Percentiles rank a stretch among this genome's conserved stretches.
Evolutionary conservation across 2,113 vertebrate species (phyloP).

Genomic region (Hyaena hyaena): DNA sequence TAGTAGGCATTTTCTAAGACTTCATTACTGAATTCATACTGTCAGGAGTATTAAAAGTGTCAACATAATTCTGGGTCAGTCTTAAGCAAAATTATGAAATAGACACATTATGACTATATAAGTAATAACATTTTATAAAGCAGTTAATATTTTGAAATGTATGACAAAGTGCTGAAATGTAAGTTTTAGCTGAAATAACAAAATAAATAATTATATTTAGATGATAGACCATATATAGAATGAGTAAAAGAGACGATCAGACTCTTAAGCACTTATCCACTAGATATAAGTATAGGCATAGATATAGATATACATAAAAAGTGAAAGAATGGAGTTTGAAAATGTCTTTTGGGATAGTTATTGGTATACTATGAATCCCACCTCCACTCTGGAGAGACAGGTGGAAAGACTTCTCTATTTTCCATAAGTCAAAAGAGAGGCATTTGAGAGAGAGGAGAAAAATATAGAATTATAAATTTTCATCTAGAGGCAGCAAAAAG

Average conservation of each 20-base stretch:
- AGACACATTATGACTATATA: not conserved
- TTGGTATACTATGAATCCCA: not conserved
- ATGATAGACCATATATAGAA: not conserved
- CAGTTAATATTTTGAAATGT: conserved; percentile 43
- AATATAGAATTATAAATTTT: not conserved
- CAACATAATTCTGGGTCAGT: not conserved
- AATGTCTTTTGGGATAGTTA: not conserved
- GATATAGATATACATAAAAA: not conserved
- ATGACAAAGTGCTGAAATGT: not conserved
- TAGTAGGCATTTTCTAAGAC: not conserved
- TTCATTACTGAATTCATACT: not conserved
- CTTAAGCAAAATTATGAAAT: not conserved
- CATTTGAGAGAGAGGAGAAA: not conserved
- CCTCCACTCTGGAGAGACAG: fast-evolving
- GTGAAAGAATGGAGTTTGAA: not conserved
- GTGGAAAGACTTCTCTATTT: not conserved
- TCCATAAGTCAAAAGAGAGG: not conserved
- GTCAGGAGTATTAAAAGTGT: not conserved
- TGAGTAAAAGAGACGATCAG: not conserved
- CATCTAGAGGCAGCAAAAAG: not conserved
- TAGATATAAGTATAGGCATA: not conserved
- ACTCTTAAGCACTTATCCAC: not conserved
- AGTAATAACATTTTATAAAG: not conserved
- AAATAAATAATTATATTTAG: not conserved
- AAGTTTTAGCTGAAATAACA: not conserved